These are phyloP conservation scores for Acleris emargana DNA, from an alignment of 2,888 invertebrate genomes.

Conservation along the genomic window DNA sequence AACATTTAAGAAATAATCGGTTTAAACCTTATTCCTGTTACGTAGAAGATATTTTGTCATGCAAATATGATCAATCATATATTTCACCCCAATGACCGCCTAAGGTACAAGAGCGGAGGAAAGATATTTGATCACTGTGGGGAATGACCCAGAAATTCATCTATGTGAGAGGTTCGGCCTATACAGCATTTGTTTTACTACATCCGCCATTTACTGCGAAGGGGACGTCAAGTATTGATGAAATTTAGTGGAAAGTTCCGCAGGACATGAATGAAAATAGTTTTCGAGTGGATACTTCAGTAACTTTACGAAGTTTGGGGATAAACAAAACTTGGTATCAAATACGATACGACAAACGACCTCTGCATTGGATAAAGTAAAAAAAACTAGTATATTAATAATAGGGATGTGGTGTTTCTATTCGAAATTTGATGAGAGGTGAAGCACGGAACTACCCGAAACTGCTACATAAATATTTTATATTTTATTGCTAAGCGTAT, in stretches of 20 bases:
- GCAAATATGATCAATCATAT: constrained; percentile 23
- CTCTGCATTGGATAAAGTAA: no score
- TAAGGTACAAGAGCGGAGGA: constrained; percentile 43
- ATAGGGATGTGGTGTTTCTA: no score
- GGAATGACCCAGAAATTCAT: constrained; percentile 73
- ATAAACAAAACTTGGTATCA: no score
- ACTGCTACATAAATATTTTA: no score
- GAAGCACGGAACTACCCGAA: no score
- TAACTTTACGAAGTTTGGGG: neutral
- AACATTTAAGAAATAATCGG: neutral
- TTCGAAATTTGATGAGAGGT: no score
- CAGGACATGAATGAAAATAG: constrained; percentile 28
- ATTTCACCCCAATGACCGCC: constrained; percentile 7
- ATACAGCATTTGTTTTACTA: constrained; percentile 76
- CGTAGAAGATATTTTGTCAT: constrained; percentile 2
- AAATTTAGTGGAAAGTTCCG: constrained; percentile 28
- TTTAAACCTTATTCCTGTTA: constrained; percentile 2
- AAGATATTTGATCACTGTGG: constrained; percentile 69
- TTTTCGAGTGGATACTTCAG: constrained; percentile 15
- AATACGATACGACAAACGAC: no score
- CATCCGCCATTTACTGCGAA: constrained; percentile 59
- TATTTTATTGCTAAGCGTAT: no score
- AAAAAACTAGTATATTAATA: no score
- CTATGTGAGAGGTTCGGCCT: constrained; percentile 69
- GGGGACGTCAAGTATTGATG: constrained; percentile 32